Evolutionary conservation across 2,797 vertebrate species (phyloP).

Genomic region (Scarus forsteni): DNA sequence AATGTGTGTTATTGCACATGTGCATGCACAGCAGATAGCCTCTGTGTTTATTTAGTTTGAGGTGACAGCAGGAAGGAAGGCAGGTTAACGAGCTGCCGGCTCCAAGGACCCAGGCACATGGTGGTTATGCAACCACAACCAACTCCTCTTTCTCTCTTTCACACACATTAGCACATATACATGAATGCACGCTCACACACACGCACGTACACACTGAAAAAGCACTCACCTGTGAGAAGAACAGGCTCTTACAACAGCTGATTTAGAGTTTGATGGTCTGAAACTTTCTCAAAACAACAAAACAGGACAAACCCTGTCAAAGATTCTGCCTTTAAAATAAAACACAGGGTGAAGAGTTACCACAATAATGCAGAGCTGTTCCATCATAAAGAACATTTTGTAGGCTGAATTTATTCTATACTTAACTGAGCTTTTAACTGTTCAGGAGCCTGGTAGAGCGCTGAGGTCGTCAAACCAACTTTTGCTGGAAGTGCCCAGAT

Average conservation of each 20-base stretch:
- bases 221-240: constrained; percentile 62
- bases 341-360: too few species aligned
- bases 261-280: constrained; percentile 26
- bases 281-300: constrained; percentile 33
- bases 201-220: constrained; percentile 5
- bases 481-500: too few species aligned
- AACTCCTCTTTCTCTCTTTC: constrained; percentile 63
- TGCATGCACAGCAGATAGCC: constrained; percentile 70
- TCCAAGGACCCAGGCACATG: constrained; percentile 77
- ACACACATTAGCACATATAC: constrained; percentile 21
- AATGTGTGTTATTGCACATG: constrained; percentile 28
- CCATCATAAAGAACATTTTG: too few species aligned
- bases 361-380: too few species aligned
- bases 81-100: constrained; percentile 83
- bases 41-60: constrained; percentile 84
- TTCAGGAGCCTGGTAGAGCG: too few species aligned
- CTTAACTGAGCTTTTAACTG: too few species aligned
- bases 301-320: neutral
- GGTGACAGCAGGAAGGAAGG: constrained; percentile 86
- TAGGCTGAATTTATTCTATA: too few species aligned
- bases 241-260: constrained; percentile 40
- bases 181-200: constrained; percentile 11
- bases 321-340: too few species aligned
- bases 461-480: too few species aligned
- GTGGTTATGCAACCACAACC: constrained; percentile 79